Base-by-base conservation (phyloP, 2,797 vertebrate species). In the Pterois miles region DNA sequence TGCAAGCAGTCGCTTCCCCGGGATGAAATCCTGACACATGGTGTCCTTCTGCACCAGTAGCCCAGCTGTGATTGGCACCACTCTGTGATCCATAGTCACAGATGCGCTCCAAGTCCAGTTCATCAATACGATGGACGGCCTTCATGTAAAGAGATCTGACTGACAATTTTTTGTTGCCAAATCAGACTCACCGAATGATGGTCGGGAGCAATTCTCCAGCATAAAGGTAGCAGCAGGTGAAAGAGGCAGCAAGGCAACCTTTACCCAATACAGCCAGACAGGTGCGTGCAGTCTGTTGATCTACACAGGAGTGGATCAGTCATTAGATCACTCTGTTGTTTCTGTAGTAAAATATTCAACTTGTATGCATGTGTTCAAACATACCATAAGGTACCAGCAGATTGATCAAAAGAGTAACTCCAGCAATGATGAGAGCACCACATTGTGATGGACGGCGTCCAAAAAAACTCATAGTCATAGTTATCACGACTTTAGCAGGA, bases 191-290 rank as follows among this genome's bases (percentile, higher is more conserved):
- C 97, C 97, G 95, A 86, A 98, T 93, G 7, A 98, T 93, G 0
- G 97, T 99, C 3, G 98, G 97, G 74, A 95, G 98, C 6, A 99
- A 95, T 86, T 99, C 98, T 5, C 96, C 96, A 0, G 96, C 88
- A 84, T 96, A 98, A 77, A 98, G 95, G 88, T 96, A 98, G 82
- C 96, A 95, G 82, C 97, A 98, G 90, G 73, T 96, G 90, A 98
- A 99, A 33, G 97, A 95, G 1, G 96, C 95, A 0, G 98, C 96
- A 0, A 98, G 91, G n/a, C 96, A 97, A 7, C 97, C 98, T 89
- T 99, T 99, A 29, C 97, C 98, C 38, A 98, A 4, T 14, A 98
- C 98, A 8, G 97, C 97, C 89, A 99, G 68, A 5, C 83, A 86
- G 0, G 97, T 98, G n/a, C 96, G 96, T 12, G 95, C 0, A 0